phyloP scores from a whole-genome alignment of 2,113 vertebrate species.

The Laticauda laticaudata region DNA sequence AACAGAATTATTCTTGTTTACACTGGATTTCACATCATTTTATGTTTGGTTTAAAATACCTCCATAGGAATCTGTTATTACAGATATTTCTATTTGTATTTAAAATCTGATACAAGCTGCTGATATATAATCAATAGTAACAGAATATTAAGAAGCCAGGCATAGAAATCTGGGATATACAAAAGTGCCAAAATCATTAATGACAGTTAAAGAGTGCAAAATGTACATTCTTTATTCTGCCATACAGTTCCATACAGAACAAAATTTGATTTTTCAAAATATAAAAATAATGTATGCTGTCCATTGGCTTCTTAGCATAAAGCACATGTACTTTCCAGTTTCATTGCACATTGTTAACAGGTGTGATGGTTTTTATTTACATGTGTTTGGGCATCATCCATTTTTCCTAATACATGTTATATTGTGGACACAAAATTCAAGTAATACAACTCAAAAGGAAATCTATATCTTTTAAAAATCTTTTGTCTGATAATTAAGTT shows the following conservation, averaged over 20 bases:
- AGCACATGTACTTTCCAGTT: conserved; percentile 65
- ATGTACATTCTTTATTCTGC: conserved; percentile 63
- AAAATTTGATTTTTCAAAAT: conserved; percentile 59
- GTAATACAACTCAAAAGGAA: conserved; percentile 50
- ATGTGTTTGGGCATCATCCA: conserved; percentile 55
- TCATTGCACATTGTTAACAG: conserved; percentile 68
- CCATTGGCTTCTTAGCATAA: conserved; percentile 54
- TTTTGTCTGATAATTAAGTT: conserved; percentile 22
- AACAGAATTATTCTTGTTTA: neutral
- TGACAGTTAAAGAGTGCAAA: conserved; percentile 58
- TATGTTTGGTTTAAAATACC: neutral
- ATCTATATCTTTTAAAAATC: conserved; percentile 41
- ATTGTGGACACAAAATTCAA: conserved; percentile 60
- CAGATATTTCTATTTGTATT: neutral
- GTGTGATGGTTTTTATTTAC: conserved; percentile 57
- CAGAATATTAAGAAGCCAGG: neutral
- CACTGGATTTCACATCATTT: neutral
- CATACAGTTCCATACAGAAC: conserved; percentile 53
- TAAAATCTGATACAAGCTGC: neutral
- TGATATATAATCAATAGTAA: conserved; percentile 10
- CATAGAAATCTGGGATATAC: conserved; percentile 16
- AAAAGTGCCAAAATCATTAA: conserved; percentile 52
- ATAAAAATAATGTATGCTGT: conserved; percentile 52
- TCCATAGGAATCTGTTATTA: neutral
- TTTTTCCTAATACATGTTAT: conserved; percentile 51